Percentiles rank a stretch among this genome's conserved stretches.
Evolutionary conservation across 2,113 vertebrate genomes (phyloP).

Genomic region (Hydropotes inermis): DNA sequence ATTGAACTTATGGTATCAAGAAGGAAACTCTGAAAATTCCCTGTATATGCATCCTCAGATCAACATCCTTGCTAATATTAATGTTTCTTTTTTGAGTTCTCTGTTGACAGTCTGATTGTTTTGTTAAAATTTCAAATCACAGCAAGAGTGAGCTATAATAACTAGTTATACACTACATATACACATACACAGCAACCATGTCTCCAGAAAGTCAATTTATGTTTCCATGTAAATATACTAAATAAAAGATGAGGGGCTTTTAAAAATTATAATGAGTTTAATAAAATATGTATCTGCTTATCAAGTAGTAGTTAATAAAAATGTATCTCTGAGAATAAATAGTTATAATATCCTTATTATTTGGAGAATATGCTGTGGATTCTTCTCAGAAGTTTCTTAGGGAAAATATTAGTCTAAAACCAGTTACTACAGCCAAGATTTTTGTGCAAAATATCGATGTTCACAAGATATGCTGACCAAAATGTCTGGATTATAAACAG

Average conservation of each 20-base stretch:
- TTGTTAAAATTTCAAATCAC: constrained; percentile 2
- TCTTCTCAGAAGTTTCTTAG: not conserved
- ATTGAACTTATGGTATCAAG: not conserved
- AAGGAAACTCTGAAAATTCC: not conserved
- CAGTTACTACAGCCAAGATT: not conserved
- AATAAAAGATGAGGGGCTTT: not conserved
- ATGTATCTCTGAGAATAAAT: not conserved
- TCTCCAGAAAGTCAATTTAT: not conserved
- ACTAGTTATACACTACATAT: not conserved
- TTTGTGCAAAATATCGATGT: not conserved
- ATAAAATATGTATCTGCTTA: constrained; percentile 6
- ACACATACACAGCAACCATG: not conserved
- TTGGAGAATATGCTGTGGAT: not conserved
- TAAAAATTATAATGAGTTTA: constrained; percentile 6
- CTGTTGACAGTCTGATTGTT: not conserved
- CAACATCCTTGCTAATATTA: not conserved
- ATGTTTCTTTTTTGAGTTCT: not conserved
- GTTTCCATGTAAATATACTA: not conserved
- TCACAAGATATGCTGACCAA: not conserved
- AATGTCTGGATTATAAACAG: not conserved
- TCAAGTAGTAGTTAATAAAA: not conserved
- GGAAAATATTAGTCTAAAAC: not conserved
- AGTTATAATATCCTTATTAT: not conserved
- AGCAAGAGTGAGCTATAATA: not conserved
- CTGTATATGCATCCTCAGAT: not conserved